A percentile compares a stretch with the other conserved stretches of the same genome.
Conservation (phyloP, 2,113 vertebrate genomes). For the Malurus cyaneus region DNA sequence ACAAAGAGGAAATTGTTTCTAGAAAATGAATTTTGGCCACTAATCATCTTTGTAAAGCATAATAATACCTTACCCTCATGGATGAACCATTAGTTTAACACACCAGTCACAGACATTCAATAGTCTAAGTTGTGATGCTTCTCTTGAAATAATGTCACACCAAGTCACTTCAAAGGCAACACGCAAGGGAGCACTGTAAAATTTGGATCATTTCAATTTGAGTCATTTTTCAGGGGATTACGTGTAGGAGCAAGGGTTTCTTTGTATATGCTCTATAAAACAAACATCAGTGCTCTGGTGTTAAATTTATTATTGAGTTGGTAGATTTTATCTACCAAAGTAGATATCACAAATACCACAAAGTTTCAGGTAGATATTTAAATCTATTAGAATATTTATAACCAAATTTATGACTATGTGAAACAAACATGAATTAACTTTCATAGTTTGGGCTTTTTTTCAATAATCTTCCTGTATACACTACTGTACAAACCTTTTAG, state of each 20-base stretch:
- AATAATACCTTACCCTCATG: neutral
- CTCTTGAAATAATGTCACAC: neutral
- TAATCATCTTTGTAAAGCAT: neutral
- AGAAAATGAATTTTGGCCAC: neutral
- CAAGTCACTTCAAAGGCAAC: neutral
- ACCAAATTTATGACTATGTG: neutral
- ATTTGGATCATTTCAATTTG: neutral
- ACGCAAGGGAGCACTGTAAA: neutral
- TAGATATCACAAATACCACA: neutral
- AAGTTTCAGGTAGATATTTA: neutral
- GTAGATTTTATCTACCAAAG: neutral
- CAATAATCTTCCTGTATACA: neutral
- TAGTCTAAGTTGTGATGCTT: neutral
- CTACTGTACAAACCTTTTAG: neutral
- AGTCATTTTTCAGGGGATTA: neutral
- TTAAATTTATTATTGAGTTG: neutral
- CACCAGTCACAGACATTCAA: accelerated
- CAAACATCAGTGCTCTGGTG: neutral
- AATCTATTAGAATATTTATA: neutral
- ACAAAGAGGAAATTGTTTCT: neutral
- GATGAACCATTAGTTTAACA: neutral
- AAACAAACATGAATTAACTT: neutral
- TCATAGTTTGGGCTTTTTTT: neutral
- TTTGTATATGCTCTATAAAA: neutral
- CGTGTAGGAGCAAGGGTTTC: neutral